Evolutionary conservation across 2,113 vertebrate genomes (phyloP).

Genomic region (Gallinago paraguaiae): DNA sequence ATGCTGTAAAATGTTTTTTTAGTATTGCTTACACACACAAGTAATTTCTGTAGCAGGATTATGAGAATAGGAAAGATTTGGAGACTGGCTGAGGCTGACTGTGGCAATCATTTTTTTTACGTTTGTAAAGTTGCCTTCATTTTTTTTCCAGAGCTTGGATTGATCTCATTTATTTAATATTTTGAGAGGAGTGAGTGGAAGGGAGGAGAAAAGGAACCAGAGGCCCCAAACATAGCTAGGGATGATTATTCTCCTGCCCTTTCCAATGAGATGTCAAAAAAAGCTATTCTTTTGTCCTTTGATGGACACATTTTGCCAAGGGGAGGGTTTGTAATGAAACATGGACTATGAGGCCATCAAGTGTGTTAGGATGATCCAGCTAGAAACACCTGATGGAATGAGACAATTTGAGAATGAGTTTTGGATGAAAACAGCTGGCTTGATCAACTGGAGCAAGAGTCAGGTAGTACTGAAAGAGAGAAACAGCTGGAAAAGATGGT

Average conservation of each 20-base stretch:
- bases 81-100: neutral
- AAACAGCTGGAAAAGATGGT: neutral
- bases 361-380: neutral
- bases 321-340: neutral
- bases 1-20: neutral
- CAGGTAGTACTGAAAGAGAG: neutral
- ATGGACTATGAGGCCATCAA: neutral
- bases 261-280: neutral
- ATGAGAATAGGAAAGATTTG: neutral
- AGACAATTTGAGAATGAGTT: neutral
- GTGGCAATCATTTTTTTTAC: neutral
- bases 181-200: neutral
- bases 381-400: neutral
- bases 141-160: neutral
- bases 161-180: neutral
- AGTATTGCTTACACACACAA: neutral
- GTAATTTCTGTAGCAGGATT: neutral
- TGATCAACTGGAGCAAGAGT: neutral
- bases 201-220: neutral
- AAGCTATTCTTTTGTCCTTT: neutral
- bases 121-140: neutral
- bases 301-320: fast-evolving
- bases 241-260: neutral
- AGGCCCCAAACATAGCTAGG: neutral
- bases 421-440: neutral